Conservation (phyloP, 2,797 vertebrate species). For the Podarcis lilfordi region DNA sequence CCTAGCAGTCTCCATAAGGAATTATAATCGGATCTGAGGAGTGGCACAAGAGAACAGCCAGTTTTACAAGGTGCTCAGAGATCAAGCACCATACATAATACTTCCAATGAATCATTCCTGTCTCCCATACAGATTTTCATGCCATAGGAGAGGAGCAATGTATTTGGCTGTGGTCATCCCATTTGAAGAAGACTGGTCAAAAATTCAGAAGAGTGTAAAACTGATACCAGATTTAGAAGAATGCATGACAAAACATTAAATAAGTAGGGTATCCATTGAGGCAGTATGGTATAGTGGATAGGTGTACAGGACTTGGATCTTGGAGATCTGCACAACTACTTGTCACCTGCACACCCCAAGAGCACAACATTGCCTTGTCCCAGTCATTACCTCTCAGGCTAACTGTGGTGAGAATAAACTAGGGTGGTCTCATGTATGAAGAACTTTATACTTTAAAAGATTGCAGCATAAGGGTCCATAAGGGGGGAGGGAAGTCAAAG, state of each 20-base stretch:
- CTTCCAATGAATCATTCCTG: background rate
- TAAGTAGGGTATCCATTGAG: background rate
- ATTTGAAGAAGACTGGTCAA: background rate
- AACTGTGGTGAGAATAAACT: background rate
- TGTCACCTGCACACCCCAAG: background rate
- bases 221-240: background rate
- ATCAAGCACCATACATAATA: slow-evolving; percentile 8
- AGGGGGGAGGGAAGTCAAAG: no score
- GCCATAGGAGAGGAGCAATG: background rate
- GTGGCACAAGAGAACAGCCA: background rate
- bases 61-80: background rate
- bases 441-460: background rate
- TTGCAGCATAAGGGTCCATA: no score
- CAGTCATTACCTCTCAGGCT: background rate
- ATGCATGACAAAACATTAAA: background rate
- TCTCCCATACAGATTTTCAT: background rate
- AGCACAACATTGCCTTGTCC: background rate
- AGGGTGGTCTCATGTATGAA: background rate
- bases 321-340: background rate
- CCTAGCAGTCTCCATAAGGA: background rate
- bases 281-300: background rate
- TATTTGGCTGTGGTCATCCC: background rate
- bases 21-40: background rate
- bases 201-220: background rate
- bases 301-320: background rate